Base-by-base conservation (phyloP, 2,797 vertebrate genomes). In the Hirundo rustica region DNA sequence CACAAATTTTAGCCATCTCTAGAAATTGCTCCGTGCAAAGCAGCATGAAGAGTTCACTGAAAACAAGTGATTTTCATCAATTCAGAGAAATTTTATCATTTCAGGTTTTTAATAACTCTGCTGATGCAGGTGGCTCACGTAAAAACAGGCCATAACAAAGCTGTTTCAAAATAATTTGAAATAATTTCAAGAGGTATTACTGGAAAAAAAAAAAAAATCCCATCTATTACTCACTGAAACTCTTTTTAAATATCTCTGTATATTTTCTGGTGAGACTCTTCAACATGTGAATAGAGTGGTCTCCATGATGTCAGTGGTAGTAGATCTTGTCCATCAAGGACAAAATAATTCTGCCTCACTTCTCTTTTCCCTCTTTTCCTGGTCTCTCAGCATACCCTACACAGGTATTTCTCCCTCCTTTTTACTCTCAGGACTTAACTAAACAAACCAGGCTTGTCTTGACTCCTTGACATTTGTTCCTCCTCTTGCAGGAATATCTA, bases 401-500 rank as follows among this genome's bases (percentile, higher is more conserved):
- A 14, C 30, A 18, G 29, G 10, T 71, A 78, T 78, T 13, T 32
- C 88, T 75, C 72, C 45, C 26, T 81, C 15, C 27, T 60, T 91
- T 72, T 48, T 72, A 34, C 38, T 76, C 65, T 65, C 40, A 65
- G 78, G 54, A 44, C 45, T 54, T 72, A 51, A 72, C 54, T 93
- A 72, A 93, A 83, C 38, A 85, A 76, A 57, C 62, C 55, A 86
- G n/a, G 18, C 36, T 48, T 83, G 22, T 83, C 79, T 76, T 64
- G 70, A 81, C 53, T 91, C 60, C 40, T 79, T 92, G 91, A 40
- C 48, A 50, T 77, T 58, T 91, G 19, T 90, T 92, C 89, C 73
- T 38, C 48, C 60, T 54, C 64, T 88, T 70, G 73, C 48, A 71
- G 53, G 76, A 58, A 50, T 70, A 48, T 22, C 92, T 58, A 36